phyloP scores from a whole-genome alignment of 2,797 vertebrate species.

The Coilia nasus region DNA sequence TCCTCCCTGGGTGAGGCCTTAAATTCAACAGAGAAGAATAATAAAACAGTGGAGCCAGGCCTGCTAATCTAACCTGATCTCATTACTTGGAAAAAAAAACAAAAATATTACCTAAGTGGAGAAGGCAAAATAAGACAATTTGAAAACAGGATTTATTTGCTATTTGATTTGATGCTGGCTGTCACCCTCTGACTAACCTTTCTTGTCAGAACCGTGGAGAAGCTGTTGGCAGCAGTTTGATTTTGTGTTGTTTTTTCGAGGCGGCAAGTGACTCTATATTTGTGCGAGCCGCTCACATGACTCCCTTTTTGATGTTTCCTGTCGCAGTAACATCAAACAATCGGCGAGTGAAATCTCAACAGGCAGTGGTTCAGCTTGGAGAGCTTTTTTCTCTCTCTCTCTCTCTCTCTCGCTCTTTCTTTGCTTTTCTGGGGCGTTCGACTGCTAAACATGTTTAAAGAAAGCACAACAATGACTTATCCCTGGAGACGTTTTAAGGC shows the following conservation, averaged over 20 bases:
- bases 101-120: background rate
- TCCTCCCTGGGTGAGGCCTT: background rate
- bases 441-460: constrained; percentile 68
- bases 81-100: background rate
- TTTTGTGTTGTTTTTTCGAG: constrained; percentile 28
- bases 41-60: background rate
- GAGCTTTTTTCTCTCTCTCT: constrained; percentile 35
- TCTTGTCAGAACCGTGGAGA: background rate
- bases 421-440: constrained; percentile 43
- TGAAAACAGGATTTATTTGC: background rate
- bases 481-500: constrained; percentile 66
- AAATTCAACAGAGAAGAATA: background rate
- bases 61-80: background rate
- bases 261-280: constrained; percentile 34
- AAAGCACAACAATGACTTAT: constrained; percentile 61
- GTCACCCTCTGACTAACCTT: background rate
- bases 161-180: background rate
- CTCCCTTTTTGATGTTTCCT: constrained; percentile 50
- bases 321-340: constrained; percentile 54
- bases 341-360: constrained; percentile 40
- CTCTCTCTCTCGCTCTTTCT: constrained; percentile 25
- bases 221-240: background rate
- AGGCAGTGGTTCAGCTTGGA: constrained; percentile 32
- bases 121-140: background rate
- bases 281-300: constrained; percentile 47